These are phyloP conservation scores for Linyphia triangularis DNA, from an alignment of 2,888 invertebrate species.

Conservation along the genomic window DNA sequence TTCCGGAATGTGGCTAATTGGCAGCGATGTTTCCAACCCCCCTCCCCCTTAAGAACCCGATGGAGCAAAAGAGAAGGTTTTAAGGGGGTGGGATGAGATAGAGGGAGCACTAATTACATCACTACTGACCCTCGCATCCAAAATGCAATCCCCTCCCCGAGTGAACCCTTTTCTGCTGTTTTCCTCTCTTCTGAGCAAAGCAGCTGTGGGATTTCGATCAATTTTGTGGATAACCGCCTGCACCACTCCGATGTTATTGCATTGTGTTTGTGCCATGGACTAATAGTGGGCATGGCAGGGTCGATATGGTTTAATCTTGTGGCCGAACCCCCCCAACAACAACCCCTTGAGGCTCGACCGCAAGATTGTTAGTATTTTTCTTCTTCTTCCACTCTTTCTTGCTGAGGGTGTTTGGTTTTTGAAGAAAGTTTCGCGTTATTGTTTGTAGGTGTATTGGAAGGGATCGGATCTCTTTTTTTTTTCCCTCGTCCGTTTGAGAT, in stretches of 20 bases:
- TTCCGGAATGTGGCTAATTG: slow-evolving; percentile 69
- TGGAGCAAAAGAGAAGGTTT: slow-evolving; percentile 56
- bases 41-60: neutral
- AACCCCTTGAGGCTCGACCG: slow-evolving; percentile 6
- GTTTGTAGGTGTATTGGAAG: too few relatives aligned
- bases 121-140: slow-evolving; percentile 69
- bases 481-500: too few relatives aligned
- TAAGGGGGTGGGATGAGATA: neutral
- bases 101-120: slow-evolving; percentile 72
- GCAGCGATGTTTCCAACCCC: slow-evolving; percentile 44
- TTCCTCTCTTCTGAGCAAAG: slow-evolving; percentile 35
- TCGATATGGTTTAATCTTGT: slow-evolving; percentile 73
- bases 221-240: slow-evolving; percentile 75
- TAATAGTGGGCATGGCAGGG: slow-evolving; percentile 63
- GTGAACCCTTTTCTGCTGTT: slow-evolving; percentile 67
- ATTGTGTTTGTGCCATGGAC: slow-evolving; percentile 37
- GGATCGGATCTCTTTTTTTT: too few relatives aligned
- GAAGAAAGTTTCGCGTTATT: too few relatives aligned
- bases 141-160: slow-evolving; percentile 32
- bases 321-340: slow-evolving; percentile 11
- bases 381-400: too few relatives aligned
- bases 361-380: neutral
- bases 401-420: too few relatives aligned
- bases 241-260: slow-evolving; percentile 61
- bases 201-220: slow-evolving; percentile 75